Base-by-base conservation (phyloP, 30 jellyfish, hydroid and myxozoan genomes). In the Hydractinia echinata region DNA sequence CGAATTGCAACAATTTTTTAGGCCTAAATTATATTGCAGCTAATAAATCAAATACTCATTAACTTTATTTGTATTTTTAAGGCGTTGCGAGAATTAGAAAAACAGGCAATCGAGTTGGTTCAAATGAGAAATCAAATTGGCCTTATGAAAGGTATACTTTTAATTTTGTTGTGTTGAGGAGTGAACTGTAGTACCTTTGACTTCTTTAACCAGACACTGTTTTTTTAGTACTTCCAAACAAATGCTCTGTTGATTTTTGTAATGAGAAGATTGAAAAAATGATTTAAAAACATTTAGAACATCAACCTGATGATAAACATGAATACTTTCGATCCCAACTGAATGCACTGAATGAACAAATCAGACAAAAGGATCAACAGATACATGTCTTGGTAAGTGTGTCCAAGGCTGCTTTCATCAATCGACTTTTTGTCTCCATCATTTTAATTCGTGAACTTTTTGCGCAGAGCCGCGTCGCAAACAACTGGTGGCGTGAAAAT, bases 81-180 rank as follows among this genome's bases (percentile, higher is more conserved):
- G 97, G 89, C 97, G 4, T 95, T 82, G 49, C 89, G 93, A 9
- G 94, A 91, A 60, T 70, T 91, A 21, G 93, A 84, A 69, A 86
- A 80, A 54, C 96, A 91, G 73, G 97, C 97, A 4, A 91, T 91
- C 44, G 97, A 91, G 61, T 73, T 91, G 73, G 92, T 94, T 5
- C 97, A 91, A 60, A 77, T 91, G 18, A 67, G 97, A 58, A 81
- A 95, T 6, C 97, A 91, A 86, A 83, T 86, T 50, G 97, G 82
- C 15, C 88, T 91, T 19, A 91, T 90, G 78, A 86, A 82, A 82
- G 97, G 97, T 91, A 11, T 10, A 20, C 50, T 13, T 14, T 14
- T 68, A 10, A 11, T 21, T 30, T 30, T 30, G 44, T 30, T 30
- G 44, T 30, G 44, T 30, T 30, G 44, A 30, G 44, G 2, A 30